A percentile compares a stretch with the other conserved stretches of the same genome.
These are phyloP conservation scores for Sycobia sp. DNA, from an alignment of 1,140 invertebrate genomes.

Conservation along the genomic window DNA sequence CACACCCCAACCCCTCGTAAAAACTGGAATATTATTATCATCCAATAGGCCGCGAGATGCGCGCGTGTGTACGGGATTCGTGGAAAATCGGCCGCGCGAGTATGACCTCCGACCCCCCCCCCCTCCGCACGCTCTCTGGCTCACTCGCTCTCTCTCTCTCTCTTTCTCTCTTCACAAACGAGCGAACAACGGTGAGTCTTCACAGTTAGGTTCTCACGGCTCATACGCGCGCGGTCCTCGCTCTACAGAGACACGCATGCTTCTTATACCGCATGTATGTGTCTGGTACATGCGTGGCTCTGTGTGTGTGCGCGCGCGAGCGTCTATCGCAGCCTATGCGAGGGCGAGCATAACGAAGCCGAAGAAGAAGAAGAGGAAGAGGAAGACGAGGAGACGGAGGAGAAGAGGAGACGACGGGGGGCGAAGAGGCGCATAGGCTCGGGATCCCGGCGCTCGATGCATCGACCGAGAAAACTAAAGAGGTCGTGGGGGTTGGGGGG, in stretches of 20 bases:
- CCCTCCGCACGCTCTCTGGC: background rate
- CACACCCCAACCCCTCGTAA: too few relatives aligned
- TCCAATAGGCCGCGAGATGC: background rate
- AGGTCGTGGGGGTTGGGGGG: too few relatives aligned
- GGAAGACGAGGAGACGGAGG: too few relatives aligned
- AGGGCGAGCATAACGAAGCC: conserved; percentile 38
- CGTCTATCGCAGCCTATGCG: too few relatives aligned
- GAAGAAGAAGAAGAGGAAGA: too few relatives aligned
- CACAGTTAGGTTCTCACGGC: conserved; percentile 59
- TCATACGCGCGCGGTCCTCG: conserved; percentile 45
- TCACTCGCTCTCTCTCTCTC: conserved; percentile 11
- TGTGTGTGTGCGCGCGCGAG: too few relatives aligned
- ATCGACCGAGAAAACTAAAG: too few relatives aligned
- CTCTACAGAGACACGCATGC: background rate
- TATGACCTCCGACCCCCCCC: conserved; percentile 50
- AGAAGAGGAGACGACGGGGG: background rate
- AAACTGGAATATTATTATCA: conserved; percentile 10
- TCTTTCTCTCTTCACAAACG: background rate
- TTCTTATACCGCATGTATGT: too few relatives aligned
- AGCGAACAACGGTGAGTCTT: conserved; percentile 50
- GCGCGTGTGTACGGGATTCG: conserved; percentile 28
- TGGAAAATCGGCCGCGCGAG: conserved; percentile 48
- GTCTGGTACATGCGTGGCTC: too few relatives aligned
- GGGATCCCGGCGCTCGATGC: too few relatives aligned
- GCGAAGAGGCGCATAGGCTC: too few relatives aligned